Evolutionary conservation across 2,888 invertebrate genomes (phyloP), one percentile per base, ranked within the genome.

Genomic region (Leptinotarsa rubiginosa): DNA sequence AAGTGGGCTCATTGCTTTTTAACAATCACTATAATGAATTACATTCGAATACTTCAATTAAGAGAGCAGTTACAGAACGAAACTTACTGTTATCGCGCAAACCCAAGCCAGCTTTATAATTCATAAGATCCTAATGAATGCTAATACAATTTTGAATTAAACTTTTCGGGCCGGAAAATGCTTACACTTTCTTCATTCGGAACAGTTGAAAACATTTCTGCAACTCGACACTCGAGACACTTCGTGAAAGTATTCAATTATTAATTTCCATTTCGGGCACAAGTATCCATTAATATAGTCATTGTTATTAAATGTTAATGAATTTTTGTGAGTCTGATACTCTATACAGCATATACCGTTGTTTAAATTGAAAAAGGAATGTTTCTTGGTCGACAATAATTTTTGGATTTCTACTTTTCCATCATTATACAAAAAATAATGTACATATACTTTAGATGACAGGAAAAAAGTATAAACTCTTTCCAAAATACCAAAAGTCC

Each of bases 41-140:
- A 31, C 2, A 41, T 31, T 41, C 41, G 31, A 62, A 62, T 62
- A n/a, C 25, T 62, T 31, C 41, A 62, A 62, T 62, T 25, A 62
- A 18, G n/a, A 62, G n/a, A 62, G 41, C 62, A 41, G 16, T 41
- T 62, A 31, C 41, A 4, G n/a, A 31, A 31, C 31, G 62, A 62
- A 62, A 62, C 62, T 62, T 41, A 25, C 62, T 41, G 62, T 62
- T 62, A 62, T 62, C 62, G 62, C 62, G n/a, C n/a, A 16, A 62
- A 62, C 31, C 31, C 62, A 62, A 31, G 41, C 62, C 12, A 62
- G 62, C 62, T 41, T 41, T 25, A 62, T 31, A 62, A 62, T 62
- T 62, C 41, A 62, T 62, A 62, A 62, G 62, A 41, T 25, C 62
- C n/a, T 31, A 31, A 41, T 41, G 62, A 62, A 31, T 25, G 56